Evolutionary conservation across 2,888 invertebrate genomes (phyloP), one percentile per base, ranked within the genome.

Genomic region (Hirtodrosophila confusa): DNA sequence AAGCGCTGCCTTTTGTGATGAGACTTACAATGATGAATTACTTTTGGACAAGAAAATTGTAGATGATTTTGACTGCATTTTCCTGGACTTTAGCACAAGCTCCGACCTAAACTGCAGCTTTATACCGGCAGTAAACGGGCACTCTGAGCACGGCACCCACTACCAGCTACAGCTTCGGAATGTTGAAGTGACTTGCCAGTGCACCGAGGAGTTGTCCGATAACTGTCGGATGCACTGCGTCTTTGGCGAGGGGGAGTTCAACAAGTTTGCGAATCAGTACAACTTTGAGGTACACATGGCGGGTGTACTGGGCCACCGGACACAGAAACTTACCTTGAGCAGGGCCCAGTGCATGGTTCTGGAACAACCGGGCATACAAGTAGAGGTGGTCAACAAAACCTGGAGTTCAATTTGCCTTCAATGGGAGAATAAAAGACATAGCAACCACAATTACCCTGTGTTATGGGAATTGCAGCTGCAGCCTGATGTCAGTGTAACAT

Each of bases 341-440:
- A 40, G 49, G 12, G 2, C 12, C 2, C 48, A 56, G n/a, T 49
- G 55, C 48, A 48, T 55, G 39, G 39, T 39, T 8, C 11, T 55
- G 24, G 55, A 47, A 4, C 37, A 23, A 0, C 31, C 39, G 8
- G 55, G 48, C 8, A 12, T 24, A 6, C 8, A 48, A 2, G 12
- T 39, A 8, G 12, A 7, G 8, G 37, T 40, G 3, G 11, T 55
- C 10, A 55, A 48, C 23, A 23, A 10, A 48, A 55, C 39, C 3
- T 8, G 24, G 9, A 39, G 10, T 11, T 48, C 55, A 8, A 55
- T 55, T 11, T 55, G 48, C 39, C 39, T 48, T 9, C 48, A 48
- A 24, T 55, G 39, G 55, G 3, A 29, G 3, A 39, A 55, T 11
- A 47, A 24, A 31, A 9, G 47, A 5, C 3, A 6, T 5, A 48